Evolutionary conservation across 1,140 invertebrate species (phyloP), one percentile per base, ranked within the genome.

Genomic region (Brachionus rubens): DNA sequence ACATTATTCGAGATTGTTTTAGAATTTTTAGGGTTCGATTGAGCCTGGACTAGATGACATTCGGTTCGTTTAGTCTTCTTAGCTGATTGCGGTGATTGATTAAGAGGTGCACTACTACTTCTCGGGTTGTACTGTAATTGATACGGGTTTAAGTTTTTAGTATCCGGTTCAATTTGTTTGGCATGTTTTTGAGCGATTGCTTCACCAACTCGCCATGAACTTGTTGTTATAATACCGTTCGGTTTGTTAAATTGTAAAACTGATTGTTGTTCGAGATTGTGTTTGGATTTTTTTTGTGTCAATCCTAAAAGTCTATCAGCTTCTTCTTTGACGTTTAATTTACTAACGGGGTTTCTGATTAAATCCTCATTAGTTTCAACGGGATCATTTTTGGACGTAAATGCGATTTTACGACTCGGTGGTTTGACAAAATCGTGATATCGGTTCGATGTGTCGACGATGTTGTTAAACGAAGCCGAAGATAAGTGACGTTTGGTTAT

Each of bases 171-270:
- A 12, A 19, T 19, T 56, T 56, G 16, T 33, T 50, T 48, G 0
- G 50, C 12, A 21, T 72, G 68, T 24, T 72, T 72, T 30, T 72
- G 68, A 48, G 50, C 68, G n/a, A 72, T 28, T n/a, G 24, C 12
- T 41, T 72, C 68, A 28, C 46, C 68, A n/a, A 54, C 19, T 19
- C 68, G 43, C 68, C 68, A 72, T n/a, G 68, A 72, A 24, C 68
- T 72, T 0, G 68, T 72, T 0, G 68, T 72, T 19, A 72, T 72
- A 5, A 72, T 41, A 7, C 12, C 59, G 19, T 19, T 59, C 12
- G 0, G 16, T 26, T 65, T 65, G 6, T 14, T 46, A 14, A 46
- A 16, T 14, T 46, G 43, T 46, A 10, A 14, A 5, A 46, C 14
- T 16, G 16, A 16, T 33, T 56, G 6, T 14, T 28, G 12, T 56